These are phyloP conservation scores for Sabatieria punctata DNA, from an alignment of 2,888 invertebrate species.

Conservation along the genomic window DNA sequence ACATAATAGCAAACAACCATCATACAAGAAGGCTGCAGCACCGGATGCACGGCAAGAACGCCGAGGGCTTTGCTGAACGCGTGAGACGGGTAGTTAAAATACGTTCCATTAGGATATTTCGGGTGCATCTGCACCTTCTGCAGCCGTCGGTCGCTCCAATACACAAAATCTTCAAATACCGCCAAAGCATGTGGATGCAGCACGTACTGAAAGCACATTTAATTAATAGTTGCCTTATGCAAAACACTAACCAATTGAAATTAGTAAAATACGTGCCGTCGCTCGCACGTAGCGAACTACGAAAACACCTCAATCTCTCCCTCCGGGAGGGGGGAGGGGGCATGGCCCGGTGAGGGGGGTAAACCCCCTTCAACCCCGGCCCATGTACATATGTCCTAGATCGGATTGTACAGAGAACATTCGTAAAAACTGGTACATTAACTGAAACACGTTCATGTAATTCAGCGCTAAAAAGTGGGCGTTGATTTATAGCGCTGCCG, in stretches of 20 bases:
- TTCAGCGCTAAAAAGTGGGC: too few relatives aligned
- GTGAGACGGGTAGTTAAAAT: constrained; percentile 46
- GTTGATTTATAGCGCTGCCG: too few relatives aligned
- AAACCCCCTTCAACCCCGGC: too few relatives aligned
- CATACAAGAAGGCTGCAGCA: constrained; percentile 82
- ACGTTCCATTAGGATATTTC: constrained; percentile 29
- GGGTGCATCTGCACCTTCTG: constrained; percentile 21
- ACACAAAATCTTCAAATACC: constrained; percentile 82
- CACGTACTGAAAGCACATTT: constrained; percentile 55
- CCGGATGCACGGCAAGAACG: constrained; percentile 84
- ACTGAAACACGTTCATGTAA: too few relatives aligned
- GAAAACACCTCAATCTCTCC: neutral
- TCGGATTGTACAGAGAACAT: too few relatives aligned
- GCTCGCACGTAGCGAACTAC: neutral
- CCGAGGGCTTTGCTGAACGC: constrained; percentile 83
- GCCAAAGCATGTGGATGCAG: constrained; percentile 87
- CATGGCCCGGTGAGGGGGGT: too few relatives aligned
- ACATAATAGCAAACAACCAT: too few relatives aligned
- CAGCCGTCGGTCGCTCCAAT: constrained; percentile 82
- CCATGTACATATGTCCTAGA: too few relatives aligned
- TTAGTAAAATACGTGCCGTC: neutral
- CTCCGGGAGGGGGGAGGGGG: too few relatives aligned
- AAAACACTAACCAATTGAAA: constrained; percentile 1
- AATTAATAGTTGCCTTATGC: constrained; percentile 45
- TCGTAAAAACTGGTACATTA: too few relatives aligned